These are phyloP conservation scores for Proterorhinus semilunaris DNA, from an alignment of 2,113 vertebrate genomes.

Conservation along the genomic window DNA sequence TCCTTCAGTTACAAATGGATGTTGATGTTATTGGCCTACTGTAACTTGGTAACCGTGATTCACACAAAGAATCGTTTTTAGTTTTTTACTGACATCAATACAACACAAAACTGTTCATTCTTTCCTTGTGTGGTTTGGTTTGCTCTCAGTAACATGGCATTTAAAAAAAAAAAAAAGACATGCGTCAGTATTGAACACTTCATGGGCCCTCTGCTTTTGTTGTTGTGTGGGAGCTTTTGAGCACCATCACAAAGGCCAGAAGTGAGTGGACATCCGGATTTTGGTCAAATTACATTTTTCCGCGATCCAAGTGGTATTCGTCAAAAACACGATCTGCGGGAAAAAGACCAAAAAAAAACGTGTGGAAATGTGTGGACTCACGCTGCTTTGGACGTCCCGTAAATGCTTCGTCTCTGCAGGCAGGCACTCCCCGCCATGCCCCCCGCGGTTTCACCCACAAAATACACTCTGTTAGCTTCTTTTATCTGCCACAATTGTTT, in stretches of 20 bases:
- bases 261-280: constrained; percentile 10
- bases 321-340: constrained; percentile 25
- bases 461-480: constrained; percentile 39
- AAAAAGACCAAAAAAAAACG: constrained; percentile 15
- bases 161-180: neutral
- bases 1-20: too few relatives aligned
- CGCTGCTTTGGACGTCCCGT: constrained; percentile 26
- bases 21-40: too few relatives aligned
- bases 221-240: neutral
- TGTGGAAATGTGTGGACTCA: constrained; percentile 33
- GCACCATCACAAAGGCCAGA: constrained; percentile 25
- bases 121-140: too few relatives aligned
- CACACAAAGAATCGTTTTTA: too few relatives aligned
- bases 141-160: too few relatives aligned
- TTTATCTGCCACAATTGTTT: constrained; percentile 41
- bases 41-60: too few relatives aligned
- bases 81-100: too few relatives aligned
- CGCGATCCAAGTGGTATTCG: constrained; percentile 40
- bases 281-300: constrained; percentile 16
- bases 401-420: constrained; percentile 44
- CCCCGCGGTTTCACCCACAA: constrained; percentile 37
- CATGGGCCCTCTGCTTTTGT: neutral
- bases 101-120: too few relatives aligned
- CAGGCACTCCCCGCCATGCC: constrained; percentile 19
- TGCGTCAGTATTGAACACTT: neutral